Conservation (phyloP, 2,113 vertebrate genomes). For the Dicerorhinus sumatrensis region DNA sequence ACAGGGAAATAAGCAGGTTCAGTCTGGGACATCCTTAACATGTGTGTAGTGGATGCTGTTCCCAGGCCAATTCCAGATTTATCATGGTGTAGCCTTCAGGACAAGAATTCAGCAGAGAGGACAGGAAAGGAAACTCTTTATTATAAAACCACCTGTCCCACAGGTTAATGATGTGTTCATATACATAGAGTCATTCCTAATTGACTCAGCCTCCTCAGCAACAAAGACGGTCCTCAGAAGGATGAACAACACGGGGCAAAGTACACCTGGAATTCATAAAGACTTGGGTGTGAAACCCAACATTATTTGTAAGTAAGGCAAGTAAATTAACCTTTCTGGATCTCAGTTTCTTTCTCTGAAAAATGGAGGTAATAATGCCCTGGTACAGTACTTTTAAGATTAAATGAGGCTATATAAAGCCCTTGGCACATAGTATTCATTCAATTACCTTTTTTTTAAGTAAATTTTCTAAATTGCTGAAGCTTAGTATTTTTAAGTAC, state of each 20-base stretch:
- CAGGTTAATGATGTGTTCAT: not conserved
- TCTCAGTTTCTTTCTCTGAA: constrained; percentile 41
- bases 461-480: constrained; percentile 70
- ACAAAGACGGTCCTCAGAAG: not conserved
- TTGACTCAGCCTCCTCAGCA: not conserved
- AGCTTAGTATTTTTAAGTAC: constrained; percentile 64
- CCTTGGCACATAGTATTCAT: constrained; percentile 48
- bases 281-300: not conserved
- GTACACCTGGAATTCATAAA: not conserved
- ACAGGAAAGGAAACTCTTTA: not conserved
- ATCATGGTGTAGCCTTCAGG: not conserved
- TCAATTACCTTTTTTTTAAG: constrained; percentile 43
- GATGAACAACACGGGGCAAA: fast-evolving
- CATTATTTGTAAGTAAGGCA: not conserved
- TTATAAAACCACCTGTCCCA: not conserved
- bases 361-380: not conserved
- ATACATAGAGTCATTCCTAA: not conserved
- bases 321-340: not conserved
- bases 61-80: not conserved
- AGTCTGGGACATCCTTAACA: not conserved
- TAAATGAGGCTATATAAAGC: constrained; percentile 42
- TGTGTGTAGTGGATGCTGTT: not conserved
- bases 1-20: not conserved
- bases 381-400: not conserved
- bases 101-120: not conserved